Evolutionary conservation across 2,113 vertebrate genomes (phyloP), one percentile per base, ranked within the genome.

Genomic region (Probosciger aterrimus): DNA sequence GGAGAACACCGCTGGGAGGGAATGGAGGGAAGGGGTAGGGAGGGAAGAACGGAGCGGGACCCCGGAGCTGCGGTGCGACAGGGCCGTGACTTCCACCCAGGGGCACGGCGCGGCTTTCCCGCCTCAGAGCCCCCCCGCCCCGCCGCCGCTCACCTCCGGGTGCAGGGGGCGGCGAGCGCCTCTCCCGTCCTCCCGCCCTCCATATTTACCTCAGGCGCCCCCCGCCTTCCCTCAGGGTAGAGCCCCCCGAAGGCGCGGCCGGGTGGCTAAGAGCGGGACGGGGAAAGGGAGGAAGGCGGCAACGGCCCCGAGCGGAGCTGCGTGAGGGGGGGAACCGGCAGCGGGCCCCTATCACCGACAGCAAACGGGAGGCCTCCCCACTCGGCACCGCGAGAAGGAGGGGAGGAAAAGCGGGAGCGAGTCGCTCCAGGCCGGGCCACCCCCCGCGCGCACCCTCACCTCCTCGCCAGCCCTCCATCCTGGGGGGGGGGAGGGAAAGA

Each of bases 401-500:
- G 30, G 55, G 55, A 52, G 27, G 50, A 6, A 57, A 57, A 57
- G 31, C 55, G 7, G 31, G 7, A 22, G 25, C 14, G 25, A 13
- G 25, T 16, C 39, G 18, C 68, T 12, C 3, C 50, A 14, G 25
- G 10, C 17, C 22, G n/a, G 39, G 22, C 15, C 62, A 12, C 6
- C 27, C 53, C 44, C 83, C 24, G 33, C 65, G 25, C 37, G 10
- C 24, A 28, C 8, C 30, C 94, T 94, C 90, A 89, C 95, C 95
- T 91, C 88, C 95, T 52, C 71, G 43, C 95, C 93, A 89, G 39
- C 67, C 91, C 80, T 88, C 93, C 95, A 95, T 93, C 62, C 88
- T 87, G 69, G 13, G 24, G 53, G 12, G 18, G 69, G 18, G 27
- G 57, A 12, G 16, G 28, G 18, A 57, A 57, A 19, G 20, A n/a